These are phyloP conservation scores for Oenanthe oenanthe DNA, from an alignment of 2,113 vertebrate species.

Conservation along the genomic window DNA sequence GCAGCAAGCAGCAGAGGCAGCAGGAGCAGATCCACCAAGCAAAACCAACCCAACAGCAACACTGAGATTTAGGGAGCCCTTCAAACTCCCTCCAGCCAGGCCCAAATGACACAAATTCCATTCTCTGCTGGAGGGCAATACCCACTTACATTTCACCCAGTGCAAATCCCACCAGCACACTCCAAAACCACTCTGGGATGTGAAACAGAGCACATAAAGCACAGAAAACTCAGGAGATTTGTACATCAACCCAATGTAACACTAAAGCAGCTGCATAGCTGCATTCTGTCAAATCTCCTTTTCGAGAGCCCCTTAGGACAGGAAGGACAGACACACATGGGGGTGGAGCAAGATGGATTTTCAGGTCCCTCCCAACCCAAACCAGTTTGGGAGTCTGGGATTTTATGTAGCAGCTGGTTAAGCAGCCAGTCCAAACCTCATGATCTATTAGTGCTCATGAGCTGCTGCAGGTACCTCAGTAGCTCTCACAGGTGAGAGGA, in stretches of 20 bases:
- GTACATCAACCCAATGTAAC: background rate
- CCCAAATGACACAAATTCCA: background rate
- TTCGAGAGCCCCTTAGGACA: background rate
- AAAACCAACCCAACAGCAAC: background rate
- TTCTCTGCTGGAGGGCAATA: background rate
- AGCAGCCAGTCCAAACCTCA: background rate
- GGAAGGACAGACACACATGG: background rate
- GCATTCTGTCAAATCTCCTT: background rate
- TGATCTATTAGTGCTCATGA: background rate
- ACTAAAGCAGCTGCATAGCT: background rate
- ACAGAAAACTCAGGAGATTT: background rate
- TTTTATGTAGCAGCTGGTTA: background rate
- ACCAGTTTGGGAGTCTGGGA: background rate
- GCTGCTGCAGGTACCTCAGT: background rate
- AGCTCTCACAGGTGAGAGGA: background rate
- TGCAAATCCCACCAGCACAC: background rate
- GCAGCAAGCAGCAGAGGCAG: background rate
- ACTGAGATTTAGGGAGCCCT: background rate
- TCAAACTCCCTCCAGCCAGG: background rate
- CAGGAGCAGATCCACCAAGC: background rate
- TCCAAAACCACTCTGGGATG: background rate
- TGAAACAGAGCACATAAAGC: background rate
- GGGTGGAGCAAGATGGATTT: accelerated
- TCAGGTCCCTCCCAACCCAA: background rate
- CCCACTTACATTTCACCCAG: background rate